Base-by-base conservation (phyloP, 2,797 vertebrate species). In the Myripristis murdjan region DNA sequence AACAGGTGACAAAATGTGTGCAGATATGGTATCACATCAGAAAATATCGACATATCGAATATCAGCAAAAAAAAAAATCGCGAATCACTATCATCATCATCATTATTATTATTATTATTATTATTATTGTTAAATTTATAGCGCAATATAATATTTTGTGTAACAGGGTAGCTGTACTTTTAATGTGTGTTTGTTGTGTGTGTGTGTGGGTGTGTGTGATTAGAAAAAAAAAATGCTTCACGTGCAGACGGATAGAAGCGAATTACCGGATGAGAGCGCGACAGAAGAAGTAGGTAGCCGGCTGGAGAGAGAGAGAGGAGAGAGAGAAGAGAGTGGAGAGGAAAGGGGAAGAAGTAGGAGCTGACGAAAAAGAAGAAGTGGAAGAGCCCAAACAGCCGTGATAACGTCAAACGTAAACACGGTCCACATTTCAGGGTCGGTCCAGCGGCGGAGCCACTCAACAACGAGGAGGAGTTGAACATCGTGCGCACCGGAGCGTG, bases 401-500 rank as follows among this genome's bases (percentile, higher is more conserved):
- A 39, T 46, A 37, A 64, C 22, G 28, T 63, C 31, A 8, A 37
- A 64, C 22, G 28, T 63, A 31, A 8, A 55, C 58, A 62, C 9
- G 14, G 41, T 69, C 73, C 39, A 37, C 63, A 3, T 28, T 9
- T 44, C 18, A 70, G 20, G 66, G 47, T 58, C 26, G 26, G 26
- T 2, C 5, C 16, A 41, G 39, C 28, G 18, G 54, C 33, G 66
- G 70, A 77, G 28, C n/a, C n/a, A 75, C 72, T 68, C 52, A 56
- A 73, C 52, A 56, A 73, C 67, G 73, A 74, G 87, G 82, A 70
- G 90, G 91, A 90, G 91, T 91, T 92, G n/a, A 37, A 70, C 65
- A 85, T 79, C 85, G 86, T 84, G 85, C 81, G 80, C 84, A 83
- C 48, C 83, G 74, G 26, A 81, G 92, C 87, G 90, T 90, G 92